Percentiles rank a stretch among this genome's conserved stretches.
These are phyloP conservation scores for Torymus tubicola DNA, from an alignment of 2,888 invertebrate species.

Conservation along the genomic window DNA sequence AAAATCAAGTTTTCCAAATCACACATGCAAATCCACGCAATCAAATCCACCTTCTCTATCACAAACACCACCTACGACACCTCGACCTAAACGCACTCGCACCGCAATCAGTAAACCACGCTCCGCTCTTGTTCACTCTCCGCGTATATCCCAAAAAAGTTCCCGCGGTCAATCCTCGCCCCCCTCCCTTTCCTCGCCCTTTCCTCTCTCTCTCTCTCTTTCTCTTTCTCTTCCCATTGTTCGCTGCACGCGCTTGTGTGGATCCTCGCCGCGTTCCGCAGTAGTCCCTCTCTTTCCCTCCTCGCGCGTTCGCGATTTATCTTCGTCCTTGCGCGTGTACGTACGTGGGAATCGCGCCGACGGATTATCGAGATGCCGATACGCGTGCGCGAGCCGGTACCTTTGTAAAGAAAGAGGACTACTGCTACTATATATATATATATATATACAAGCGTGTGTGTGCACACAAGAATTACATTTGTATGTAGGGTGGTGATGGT, in stretches of 20 bases:
- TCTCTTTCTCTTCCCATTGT: conserved; percentile 46
- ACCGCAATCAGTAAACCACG: neutral
- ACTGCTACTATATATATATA: no score
- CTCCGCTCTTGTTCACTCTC: neutral
- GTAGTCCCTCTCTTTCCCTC: conserved; percentile 59
- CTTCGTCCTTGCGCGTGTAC: conserved; percentile 55
- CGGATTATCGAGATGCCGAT: conserved; percentile 57
- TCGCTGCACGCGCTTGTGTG: conserved; percentile 58
- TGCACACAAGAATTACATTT: conserved; percentile 48
- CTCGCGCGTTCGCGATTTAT: conserved; percentile 49
- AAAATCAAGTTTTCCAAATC: no score
- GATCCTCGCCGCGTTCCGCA: conserved; percentile 64
- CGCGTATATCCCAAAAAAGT: neutral
- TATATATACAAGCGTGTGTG: no score
- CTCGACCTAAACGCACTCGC: neutral
- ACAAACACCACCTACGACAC: no score
- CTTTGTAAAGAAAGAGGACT: neutral
- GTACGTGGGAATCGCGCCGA: conserved; percentile 56
- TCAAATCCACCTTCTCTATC: no score
- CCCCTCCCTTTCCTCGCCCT: neutral
- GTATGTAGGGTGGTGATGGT: conserved; percentile 36
- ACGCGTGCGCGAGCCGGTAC: neutral
- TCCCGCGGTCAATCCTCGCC: conserved; percentile 12
- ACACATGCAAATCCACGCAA: no score
- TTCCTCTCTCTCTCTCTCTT: no score